These are phyloP conservation scores for Acanthis flammea DNA, from an alignment of 2,797 vertebrate genomes.

Conservation along the genomic window DNA sequence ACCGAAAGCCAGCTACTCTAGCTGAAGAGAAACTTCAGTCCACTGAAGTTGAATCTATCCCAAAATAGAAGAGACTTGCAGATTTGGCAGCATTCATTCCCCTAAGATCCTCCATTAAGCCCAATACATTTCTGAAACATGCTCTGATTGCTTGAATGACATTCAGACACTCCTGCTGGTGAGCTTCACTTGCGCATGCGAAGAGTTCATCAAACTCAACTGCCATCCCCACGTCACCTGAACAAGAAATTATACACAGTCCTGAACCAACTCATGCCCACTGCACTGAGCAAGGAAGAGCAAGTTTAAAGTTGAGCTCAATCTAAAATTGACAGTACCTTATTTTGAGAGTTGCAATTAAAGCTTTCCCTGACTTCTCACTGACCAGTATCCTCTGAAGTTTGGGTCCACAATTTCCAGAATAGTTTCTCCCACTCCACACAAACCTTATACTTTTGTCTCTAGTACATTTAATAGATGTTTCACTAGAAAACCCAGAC, in stretches of 20 bases:
- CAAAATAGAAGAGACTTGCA: background rate
- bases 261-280: background rate
- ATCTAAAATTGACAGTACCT: background rate
- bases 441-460: background rate
- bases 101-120: background rate
- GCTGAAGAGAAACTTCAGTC: background rate
- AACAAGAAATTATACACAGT: background rate
- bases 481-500: background rate
- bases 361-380: background rate
- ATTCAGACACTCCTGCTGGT: background rate
- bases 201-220: background rate
- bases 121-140: background rate
- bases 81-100: background rate
- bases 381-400: background rate
- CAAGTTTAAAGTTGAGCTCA: background rate
- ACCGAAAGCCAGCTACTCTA: background rate
- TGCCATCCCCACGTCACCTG: background rate
- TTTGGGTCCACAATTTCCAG: background rate
- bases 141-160: rapidly evolving
- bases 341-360: background rate
- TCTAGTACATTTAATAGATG: background rate
- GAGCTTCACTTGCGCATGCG: rapidly evolving
- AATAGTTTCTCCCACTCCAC: background rate
- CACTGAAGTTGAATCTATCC: background rate
- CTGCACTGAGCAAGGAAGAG: background rate